Percentiles rank a stretch among this genome's conserved stretches.
phyloP scores from a whole-genome alignment of 2,797 vertebrate genomes.

The Cynodonichthys magdalenae region DNA sequence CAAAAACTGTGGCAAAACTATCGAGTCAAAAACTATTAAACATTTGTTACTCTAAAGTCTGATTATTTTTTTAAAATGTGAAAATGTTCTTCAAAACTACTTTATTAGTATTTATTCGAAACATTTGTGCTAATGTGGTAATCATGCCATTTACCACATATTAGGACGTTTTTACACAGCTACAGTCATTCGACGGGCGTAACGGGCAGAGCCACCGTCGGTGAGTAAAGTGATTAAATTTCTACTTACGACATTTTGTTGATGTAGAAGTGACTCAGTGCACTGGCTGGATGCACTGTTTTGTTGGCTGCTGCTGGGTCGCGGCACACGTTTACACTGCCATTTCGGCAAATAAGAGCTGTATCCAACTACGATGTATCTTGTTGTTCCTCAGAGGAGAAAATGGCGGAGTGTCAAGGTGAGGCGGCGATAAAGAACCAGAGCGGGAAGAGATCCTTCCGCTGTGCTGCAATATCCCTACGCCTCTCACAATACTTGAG shows the following conservation, averaged over 20 bases:
- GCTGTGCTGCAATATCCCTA: conserved; percentile 54
- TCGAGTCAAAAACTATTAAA: too few species aligned
- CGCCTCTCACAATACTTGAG: conserved; percentile 31
- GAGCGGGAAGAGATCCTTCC: conserved; percentile 55
- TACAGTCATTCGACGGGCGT: neutral
- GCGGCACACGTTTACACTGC: conserved; percentile 80
- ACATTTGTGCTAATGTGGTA: too few species aligned
- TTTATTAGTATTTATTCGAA: too few species aligned
- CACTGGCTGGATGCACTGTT: conserved; percentile 84
- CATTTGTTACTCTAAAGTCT: too few species aligned
- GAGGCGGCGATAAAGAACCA: conserved; percentile 23
- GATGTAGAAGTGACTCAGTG: conserved; percentile 77
- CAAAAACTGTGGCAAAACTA: too few species aligned
- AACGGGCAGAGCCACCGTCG: conserved; percentile 15
- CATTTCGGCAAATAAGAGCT: conserved; percentile 72
- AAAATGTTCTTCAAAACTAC: too few species aligned
- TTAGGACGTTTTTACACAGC: too few species aligned
- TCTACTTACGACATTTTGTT: conserved; percentile 83
- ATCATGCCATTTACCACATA: too few species aligned
- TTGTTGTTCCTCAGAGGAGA: neutral
- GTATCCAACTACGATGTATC: conserved; percentile 5
- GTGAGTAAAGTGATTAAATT: neutral
- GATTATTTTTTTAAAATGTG: too few species aligned
- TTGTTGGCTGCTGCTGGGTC: conserved; percentile 74
- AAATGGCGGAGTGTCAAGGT: conserved; percentile 33